Conservation (phyloP, 35 echinoderm and acorn worm genomes). For the Lytechinus variegatus region DNA sequence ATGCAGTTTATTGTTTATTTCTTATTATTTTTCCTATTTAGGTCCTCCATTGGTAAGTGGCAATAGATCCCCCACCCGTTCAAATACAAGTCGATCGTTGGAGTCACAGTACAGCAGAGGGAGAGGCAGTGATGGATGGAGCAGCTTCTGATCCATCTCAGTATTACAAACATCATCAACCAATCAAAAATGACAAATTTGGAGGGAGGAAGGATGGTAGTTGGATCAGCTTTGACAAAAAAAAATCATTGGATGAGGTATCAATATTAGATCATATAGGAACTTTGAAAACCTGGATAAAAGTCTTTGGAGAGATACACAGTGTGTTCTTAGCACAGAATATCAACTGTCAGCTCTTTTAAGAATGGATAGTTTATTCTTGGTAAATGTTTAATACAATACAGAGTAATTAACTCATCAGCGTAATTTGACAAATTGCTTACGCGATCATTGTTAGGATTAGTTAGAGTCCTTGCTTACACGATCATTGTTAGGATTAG, state of each 20-base stretch:
- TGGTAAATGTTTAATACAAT: too few relatives aligned
- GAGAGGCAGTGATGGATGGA: slow-evolving; percentile 20
- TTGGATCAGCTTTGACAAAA: neutral
- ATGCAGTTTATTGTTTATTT: neutral
- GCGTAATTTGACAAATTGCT: too few relatives aligned
- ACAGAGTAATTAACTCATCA: too few relatives aligned
- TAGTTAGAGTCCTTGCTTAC: too few relatives aligned
- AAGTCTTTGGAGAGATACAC: too few relatives aligned
- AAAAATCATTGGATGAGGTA: neutral
- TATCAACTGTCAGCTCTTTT: too few relatives aligned
- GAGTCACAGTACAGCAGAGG: slow-evolving; percentile 32
- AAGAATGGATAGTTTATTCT: too few relatives aligned
- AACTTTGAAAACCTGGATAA: neutral
- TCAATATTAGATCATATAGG: neutral
- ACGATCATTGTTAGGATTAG: too few relatives aligned
- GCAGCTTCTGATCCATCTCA: slow-evolving; percentile 1
- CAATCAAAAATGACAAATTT: neutral
- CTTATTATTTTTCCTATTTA: neutral
- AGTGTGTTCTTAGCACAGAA: too few relatives aligned
- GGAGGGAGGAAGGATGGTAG: neutral
- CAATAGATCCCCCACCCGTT: neutral
- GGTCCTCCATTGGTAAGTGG: neutral
- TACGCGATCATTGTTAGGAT: too few relatives aligned
- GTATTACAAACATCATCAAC: neutral
- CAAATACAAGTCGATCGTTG: neutral